phyloP scores from a whole-genome alignment of 2,113 vertebrate genomes.

The Zosterops borbonicus region DNA sequence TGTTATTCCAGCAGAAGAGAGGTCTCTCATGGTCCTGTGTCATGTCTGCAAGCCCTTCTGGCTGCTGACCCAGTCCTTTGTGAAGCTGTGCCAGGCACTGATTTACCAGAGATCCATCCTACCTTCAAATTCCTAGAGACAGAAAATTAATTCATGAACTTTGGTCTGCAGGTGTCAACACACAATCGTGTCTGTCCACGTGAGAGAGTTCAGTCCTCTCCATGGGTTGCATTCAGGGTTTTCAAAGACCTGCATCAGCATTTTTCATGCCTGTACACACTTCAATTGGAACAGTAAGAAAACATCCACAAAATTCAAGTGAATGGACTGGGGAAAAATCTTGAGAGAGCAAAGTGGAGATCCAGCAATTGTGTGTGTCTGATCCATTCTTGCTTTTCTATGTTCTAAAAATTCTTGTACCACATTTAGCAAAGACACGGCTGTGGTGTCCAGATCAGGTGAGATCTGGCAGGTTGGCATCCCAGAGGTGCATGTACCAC shows the following conservation, averaged over 20 bases:
- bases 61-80: not conserved
- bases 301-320: not conserved
- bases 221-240: not conserved
- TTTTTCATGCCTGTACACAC: not conserved
- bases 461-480: not conserved
- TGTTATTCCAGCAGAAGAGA: not conserved
- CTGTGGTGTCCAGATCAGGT: not conserved
- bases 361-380: not conserved
- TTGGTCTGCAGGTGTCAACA: not conserved
- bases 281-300: not conserved
- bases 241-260: not conserved
- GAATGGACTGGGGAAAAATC: not conserved
- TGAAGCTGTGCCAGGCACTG: not conserved
- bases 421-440: not conserved
- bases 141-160: not conserved
- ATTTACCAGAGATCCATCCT: not conserved
- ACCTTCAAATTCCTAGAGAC: not conserved
- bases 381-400: not conserved
- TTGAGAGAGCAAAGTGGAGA: not conserved
- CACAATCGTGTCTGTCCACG: not conserved
- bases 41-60: not conserved
- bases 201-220: not conserved
- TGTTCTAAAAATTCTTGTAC: not conserved
- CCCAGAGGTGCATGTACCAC: not conserved
- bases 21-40: rapidly evolving